Evolutionary conservation across 2,113 vertebrate species (phyloP), one percentile per base, ranked within the genome.

Genomic region (Tyrannus savana): DNA sequence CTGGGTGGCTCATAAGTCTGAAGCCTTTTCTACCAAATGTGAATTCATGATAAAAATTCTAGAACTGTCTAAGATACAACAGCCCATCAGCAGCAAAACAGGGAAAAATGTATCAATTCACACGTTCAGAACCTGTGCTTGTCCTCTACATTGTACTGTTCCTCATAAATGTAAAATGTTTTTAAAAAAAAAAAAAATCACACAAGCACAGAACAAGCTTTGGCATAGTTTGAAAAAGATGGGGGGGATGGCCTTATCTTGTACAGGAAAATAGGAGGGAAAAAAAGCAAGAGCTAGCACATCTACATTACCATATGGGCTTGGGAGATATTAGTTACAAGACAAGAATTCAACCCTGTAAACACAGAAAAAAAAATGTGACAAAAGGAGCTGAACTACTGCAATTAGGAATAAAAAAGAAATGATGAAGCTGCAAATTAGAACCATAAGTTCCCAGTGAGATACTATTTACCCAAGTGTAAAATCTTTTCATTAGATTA

Each of bases 301-400:
- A 83, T 93, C 46, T 69, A 72, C n/a, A 22, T 88, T 88, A 67
- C 63, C 82, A 71, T 74, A 93, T 67, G 90, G 56, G 53, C 27
- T 94, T 46, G 35, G 56, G 67, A 91, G 44, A 72, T 62, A 86
- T 49, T 84, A 88, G 84, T 81, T 90, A 85, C 67, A 80, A 86
- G 68, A 63, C 4, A 12, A 89, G 55, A 80, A 86, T 77, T 71
- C 68, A 71, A 71, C 27, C 27, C 68, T 11, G 19, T 64, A 85
- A 93, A 90, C 78, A 84, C 28, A 58, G 53, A 71, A 85, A 97
- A 95, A 95, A 75, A 66, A 44, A 63, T 85, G 44, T 71, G 88
- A 76, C 21, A 66, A 83, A 84, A 82, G 49, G 41, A 93, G 47
- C 39, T 79, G 62, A 88, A 86, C 46, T 63, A 56, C 59, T 60